Evolutionary conservation across 2,888 invertebrate species (phyloP), one percentile per base, ranked within the genome.

Genomic region (Ornithoptera priamus): DNA sequence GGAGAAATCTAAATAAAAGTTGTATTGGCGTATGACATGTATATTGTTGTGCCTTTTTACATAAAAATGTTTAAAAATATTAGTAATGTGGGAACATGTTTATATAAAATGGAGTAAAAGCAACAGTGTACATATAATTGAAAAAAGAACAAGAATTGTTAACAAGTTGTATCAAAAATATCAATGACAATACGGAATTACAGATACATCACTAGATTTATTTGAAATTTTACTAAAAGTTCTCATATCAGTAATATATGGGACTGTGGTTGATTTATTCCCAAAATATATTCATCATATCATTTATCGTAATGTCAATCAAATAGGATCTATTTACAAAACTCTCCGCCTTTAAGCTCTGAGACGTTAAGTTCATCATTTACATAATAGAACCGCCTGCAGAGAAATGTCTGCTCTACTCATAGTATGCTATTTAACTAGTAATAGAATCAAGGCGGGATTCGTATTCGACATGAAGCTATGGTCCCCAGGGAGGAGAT

Each of bases 401-500:
- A 69, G 58, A 71, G 73, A 66, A 73, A 72, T 74, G 72, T 70
- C 70, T 58, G 50, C 62, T 70, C 65, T 67, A 65, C 68, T 69
- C 71, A 71, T 75, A 75, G 75, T 75, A 74, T 70, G 72, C 75
- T 73, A 77, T 77, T 81, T 76, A 75, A 75, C 72, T 75, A 72
- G 73, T 77, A 75, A 78, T 78, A 77, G 79, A 77, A 78, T 78
- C 77, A 76, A 75, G 76, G 72, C 74, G 70, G 64, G 69, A 71
- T 75, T 72, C 71, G 68, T 65, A 85, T 83, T 80, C 78, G 82
- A 80, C 82, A 75, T 75, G 81, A 75, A 80, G 82, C 80, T 81
- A 78, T 75, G 72, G 77, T 80, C 80, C 81, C 83, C 75, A 72
- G 74, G 81, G 82, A 77, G 73, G 70, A 74, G 71, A 72, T 71